These are phyloP conservation scores for Istiophorus platypterus DNA, from an alignment of 2,113 vertebrate species.

Conservation along the genomic window DNA sequence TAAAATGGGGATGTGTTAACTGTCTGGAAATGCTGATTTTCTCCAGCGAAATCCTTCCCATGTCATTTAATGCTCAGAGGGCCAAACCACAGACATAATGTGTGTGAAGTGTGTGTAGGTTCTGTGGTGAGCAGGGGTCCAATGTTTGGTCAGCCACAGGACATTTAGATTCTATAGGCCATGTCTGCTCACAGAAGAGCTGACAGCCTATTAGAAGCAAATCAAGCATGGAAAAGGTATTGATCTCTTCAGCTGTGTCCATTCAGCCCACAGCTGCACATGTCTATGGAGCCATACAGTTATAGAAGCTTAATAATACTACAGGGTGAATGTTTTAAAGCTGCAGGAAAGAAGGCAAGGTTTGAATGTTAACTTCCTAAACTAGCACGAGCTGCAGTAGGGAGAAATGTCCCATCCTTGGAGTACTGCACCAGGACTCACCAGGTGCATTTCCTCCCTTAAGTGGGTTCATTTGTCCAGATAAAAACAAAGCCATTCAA, in stretches of 20 bases:
- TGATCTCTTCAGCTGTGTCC: constrained; percentile 49
- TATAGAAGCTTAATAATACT: not conserved
- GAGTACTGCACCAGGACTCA: not conserved
- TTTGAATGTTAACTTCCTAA: not conserved
- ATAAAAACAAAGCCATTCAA: not conserved
- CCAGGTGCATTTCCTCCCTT: not conserved
- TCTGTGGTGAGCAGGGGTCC: not conserved
- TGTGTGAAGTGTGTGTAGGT: not conserved
- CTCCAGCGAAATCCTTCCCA: constrained; percentile 12
- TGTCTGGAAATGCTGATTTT: constrained; percentile 28
- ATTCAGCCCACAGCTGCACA: constrained; percentile 32
- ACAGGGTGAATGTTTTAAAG: not conserved
- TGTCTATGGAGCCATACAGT: not conserved
- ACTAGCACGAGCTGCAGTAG: not conserved
- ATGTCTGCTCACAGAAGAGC: constrained; percentile 27
- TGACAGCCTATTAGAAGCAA: constrained; percentile 74
- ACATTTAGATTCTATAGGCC: constrained; percentile 64
- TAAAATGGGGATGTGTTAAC: constrained; percentile 23
- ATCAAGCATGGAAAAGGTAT: constrained; percentile 72
- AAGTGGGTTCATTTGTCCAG: not conserved
- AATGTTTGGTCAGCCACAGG: not conserved
- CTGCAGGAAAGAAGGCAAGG: not conserved
- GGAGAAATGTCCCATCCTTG: too few relatives aligned
- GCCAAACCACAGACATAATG: not conserved
- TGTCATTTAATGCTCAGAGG: not conserved